Evolutionary conservation across 2,888 invertebrate species (phyloP).

Genomic region (Cheilosia variabilis): DNA sequence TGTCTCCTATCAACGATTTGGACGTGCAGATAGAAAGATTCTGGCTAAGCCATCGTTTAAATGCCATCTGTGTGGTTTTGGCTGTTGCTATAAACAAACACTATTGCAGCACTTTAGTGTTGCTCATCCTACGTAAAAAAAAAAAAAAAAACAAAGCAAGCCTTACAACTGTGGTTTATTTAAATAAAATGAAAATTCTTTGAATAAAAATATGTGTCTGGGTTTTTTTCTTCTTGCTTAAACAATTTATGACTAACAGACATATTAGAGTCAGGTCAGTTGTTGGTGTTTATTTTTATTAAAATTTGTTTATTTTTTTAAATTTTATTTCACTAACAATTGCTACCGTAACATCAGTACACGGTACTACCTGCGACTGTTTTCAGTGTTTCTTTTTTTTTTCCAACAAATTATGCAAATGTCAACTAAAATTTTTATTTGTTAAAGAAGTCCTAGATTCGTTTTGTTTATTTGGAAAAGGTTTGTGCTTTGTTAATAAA

Average conservation of each 20-base stretch:
- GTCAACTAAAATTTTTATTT: neutral
- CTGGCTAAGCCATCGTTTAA: constrained; percentile 77
- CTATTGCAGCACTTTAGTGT: constrained; percentile 78
- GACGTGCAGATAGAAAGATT: constrained; percentile 77
- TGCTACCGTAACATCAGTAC: constrained; percentile 84
- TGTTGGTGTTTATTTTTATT: constrained; percentile 74
- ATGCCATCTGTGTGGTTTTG: constrained; percentile 80
- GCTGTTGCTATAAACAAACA: constrained; percentile 78
- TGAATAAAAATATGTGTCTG: constrained; percentile 3
- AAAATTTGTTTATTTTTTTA: constrained; percentile 9
- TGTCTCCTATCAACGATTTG: constrained; percentile 80
- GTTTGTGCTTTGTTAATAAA: neutral
- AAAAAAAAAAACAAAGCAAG: neutral
- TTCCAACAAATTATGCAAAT: neutral
- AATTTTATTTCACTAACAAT: constrained; percentile 76
- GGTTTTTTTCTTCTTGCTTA: constrained; percentile 29
- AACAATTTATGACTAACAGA: neutral
- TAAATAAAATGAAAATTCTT: constrained; percentile 19
- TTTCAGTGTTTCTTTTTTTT: constrained; percentile 53
- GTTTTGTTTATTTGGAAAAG: neutral
- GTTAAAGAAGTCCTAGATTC: neutral
- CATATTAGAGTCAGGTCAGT: constrained; percentile 82
- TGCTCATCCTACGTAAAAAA: constrained; percentile 78
- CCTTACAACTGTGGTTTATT: neutral
- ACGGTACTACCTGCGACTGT: constrained; percentile 84